phyloP scores from a whole-genome alignment of 2,888 invertebrate genomes.

The Drosophila phalerata region DNA sequence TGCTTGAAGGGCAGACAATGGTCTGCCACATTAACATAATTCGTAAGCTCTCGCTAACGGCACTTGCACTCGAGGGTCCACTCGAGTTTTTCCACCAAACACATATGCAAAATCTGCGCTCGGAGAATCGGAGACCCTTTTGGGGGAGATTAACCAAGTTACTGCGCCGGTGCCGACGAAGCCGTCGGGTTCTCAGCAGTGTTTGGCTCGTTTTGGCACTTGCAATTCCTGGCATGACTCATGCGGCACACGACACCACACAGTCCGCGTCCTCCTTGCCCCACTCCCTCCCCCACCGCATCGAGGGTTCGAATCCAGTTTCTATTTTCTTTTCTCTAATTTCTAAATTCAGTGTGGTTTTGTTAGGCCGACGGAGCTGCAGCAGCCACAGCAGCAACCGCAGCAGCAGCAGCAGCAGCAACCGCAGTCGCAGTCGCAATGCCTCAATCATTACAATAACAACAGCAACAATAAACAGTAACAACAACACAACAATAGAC shows the following conservation, averaged over 20 bases:
- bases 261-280: constrained; percentile 35
- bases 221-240: constrained; percentile 66
- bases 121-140: constrained; percentile 11
- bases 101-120: constrained; percentile 11
- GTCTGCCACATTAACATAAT: constrained; percentile 63
- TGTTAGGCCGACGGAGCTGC: constrained; percentile 69
- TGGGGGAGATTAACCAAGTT: neutral
- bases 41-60: constrained; percentile 7
- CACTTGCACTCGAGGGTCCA: constrained; percentile 47
- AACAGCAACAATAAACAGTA: constrained; percentile 14
- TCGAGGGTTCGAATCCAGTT: constrained; percentile 29
- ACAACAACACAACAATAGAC: constrained; percentile 25
- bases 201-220: constrained; percentile 42
- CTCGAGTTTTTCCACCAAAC: constrained; percentile 31
- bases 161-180: constrained; percentile 70
- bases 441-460: constrained; percentile 25
- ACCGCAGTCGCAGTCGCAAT: constrained; percentile 30
- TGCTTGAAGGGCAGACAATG: neutral
- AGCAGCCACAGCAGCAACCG: constrained; percentile 49
- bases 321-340: constrained; percentile 10
- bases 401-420: constrained; percentile 31
- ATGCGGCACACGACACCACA: constrained; percentile 44
- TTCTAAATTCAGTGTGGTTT: constrained; percentile 68
- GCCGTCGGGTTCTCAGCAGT: constrained; percentile 34
- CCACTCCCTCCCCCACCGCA: constrained; percentile 29